A percentile compares a stretch with the other conserved stretches of the same genome.
phyloP scores from a whole-genome alignment of 2,113 vertebrate species.

The Tragulus kanchil region DNA sequence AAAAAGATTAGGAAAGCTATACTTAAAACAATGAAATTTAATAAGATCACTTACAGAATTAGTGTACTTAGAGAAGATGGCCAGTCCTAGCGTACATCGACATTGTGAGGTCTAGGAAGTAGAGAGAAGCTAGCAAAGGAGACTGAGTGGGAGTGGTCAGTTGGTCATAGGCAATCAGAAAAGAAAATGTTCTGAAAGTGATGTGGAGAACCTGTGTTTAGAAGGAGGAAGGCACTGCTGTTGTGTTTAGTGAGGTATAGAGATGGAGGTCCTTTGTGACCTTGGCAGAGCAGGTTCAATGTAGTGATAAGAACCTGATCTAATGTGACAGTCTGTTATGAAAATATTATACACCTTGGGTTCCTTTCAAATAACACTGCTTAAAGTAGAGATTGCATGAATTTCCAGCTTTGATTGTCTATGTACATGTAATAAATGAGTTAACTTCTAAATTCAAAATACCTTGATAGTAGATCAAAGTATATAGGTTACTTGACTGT shows the following conservation, averaged over 20 bases:
- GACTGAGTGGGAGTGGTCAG: background rate
- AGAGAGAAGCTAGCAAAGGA: background rate
- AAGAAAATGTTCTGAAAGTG: background rate
- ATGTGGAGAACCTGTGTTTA: background rate
- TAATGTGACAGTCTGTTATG: background rate
- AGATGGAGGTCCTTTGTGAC: background rate
- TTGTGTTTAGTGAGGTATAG: conserved; percentile 10
- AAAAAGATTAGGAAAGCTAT: conserved; percentile 21
- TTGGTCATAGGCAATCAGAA: background rate
- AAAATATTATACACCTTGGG: background rate
- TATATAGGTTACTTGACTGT: background rate
- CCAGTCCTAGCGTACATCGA: background rate
- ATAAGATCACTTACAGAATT: background rate
- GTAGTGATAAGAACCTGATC: background rate
- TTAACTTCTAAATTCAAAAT: background rate
- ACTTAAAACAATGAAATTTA: conserved; percentile 21
- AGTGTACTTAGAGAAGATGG: background rate
- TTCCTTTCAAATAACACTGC: conserved; percentile 11
- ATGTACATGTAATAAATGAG: background rate
- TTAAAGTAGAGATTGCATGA: background rate
- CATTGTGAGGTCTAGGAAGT: background rate
- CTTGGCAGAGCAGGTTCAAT: conserved; percentile 8
- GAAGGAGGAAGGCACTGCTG: background rate
- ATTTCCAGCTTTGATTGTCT: background rate
- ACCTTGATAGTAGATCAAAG: conserved; percentile 7